Base-by-base conservation (phyloP, 2,888 invertebrate species). In the Thereva unica region DNA sequence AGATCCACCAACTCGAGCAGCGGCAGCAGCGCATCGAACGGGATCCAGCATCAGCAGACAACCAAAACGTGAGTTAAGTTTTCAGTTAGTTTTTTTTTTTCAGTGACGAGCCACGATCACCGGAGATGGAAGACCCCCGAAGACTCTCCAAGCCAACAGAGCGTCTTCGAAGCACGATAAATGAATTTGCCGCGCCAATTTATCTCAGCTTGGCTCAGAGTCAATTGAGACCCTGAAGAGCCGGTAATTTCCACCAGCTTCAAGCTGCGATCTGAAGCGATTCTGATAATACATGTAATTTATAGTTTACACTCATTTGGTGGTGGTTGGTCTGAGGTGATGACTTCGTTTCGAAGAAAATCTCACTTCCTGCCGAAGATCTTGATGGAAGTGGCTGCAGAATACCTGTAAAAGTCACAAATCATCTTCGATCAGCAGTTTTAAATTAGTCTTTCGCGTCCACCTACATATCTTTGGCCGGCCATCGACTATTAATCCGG, bases 21-120 rank as follows among this genome's bases (percentile, higher is more conserved):
- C 35, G 1, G 5, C 10, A n/a, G 10, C 8, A 12, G 42, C 45
- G 42, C 23, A 44, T 64, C 44, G 38, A 45, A 45, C 44, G n/a
- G n/a, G 4, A 42, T 59, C 44, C 68, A 71, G 61, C 69, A 68
- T 66, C 64, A 57, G 54, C 72, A 72, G 67, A 70, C 71, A 71
- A 73, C 73, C 54, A 79, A 79, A 78, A 77, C 78, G 79, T 79
- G 74, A 80, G 79, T 79, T 12, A 47, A 64, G 35, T 53, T 61
- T 50, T 61, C 44, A 9, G 8, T 44, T 9, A 9, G 2, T 2
- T 1, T 44, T 44, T 44, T 44, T 44, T 44, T 44, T 44, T 3
- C n/a, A 23, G 23, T 23, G 23, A 23, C 23, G 23, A 23, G 23
- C 23, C 23, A 23, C 23, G 8, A 44, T n/a, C 44, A 44, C 1